Evolutionary conservation across 2,888 invertebrate species (phyloP).

Genomic region (Leptinotarsa juncta): DNA sequence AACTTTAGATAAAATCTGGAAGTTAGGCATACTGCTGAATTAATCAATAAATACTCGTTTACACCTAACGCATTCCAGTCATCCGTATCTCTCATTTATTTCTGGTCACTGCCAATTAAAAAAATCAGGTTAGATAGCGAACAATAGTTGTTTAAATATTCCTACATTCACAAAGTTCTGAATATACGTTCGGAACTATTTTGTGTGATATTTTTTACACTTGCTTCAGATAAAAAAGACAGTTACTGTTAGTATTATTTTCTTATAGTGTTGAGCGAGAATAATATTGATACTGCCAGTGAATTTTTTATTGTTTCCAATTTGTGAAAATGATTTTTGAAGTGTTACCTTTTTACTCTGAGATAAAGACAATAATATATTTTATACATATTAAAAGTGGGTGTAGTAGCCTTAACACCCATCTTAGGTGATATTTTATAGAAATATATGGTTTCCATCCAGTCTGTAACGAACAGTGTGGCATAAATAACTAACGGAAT

Average conservation of each 20-base stretch:
- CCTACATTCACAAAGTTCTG: background rate
- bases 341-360: conserved; percentile 19
- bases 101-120: conserved; percentile 6
- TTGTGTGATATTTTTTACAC: background rate
- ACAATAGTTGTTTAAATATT: background rate
- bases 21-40: background rate
- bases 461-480: background rate
- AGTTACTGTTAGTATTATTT: conserved; percentile 13
- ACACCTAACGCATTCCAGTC: conserved; percentile 1
- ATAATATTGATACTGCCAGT: conserved; percentile 14
- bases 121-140: background rate
- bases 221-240: conserved; percentile 8
- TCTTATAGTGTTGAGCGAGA: conserved; percentile 7
- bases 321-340: conserved; percentile 15
- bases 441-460: conserved; percentile 16
- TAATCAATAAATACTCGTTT: background rate
- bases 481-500: background rate
- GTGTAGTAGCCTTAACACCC: conserved; percentile 8
- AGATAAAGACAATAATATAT: conserved; percentile 19
- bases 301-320: background rate
- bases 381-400: conserved; percentile 12
- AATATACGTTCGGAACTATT: background rate
- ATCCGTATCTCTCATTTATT: background rate
- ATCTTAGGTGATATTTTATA: conserved; percentile 10
- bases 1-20: no score